Conservation (phyloP, 2,113 vertebrate genomes). For the Lasiurus cinereus region DNA sequence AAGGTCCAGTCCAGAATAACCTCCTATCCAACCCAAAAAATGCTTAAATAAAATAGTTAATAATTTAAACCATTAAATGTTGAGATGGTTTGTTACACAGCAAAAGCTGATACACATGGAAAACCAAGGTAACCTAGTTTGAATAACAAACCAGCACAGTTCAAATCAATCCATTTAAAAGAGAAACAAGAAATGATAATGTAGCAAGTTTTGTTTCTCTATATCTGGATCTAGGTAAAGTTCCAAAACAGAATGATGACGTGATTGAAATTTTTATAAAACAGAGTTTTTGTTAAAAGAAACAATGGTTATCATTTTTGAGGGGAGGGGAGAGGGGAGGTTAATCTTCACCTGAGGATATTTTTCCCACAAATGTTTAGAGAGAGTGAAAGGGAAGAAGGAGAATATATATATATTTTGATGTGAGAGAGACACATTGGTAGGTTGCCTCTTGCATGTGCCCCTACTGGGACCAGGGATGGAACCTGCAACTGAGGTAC, state of each 20-base stretch:
- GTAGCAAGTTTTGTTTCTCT: background rate
- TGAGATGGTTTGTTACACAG: background rate
- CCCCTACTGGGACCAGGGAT: too few species aligned
- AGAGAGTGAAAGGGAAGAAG: too few species aligned
- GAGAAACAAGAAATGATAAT: background rate
- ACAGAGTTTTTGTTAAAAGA: conserved; percentile 15
- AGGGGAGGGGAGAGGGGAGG: too few species aligned
- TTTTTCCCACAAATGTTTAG: too few species aligned
- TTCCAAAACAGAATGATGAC: conserved; percentile 13
- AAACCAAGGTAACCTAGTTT: background rate
- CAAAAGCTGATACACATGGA: background rate
- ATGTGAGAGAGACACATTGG: too few species aligned
- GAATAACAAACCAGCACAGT: background rate
- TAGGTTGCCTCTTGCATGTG: too few species aligned
- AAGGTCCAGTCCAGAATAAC: background rate
- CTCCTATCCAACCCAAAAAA: background rate
- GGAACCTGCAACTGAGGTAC: too few species aligned
- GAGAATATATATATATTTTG: too few species aligned
- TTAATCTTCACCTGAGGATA: too few species aligned
- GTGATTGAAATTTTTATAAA: conserved; percentile 15
- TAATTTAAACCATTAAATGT: background rate
- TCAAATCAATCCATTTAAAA: conserved; percentile 42
- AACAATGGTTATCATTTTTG: background rate
- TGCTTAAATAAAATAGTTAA: background rate
- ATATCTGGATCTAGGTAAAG: background rate